Conservation (phyloP, 2,888 invertebrate genomes). For the Drosophila kanekoi region DNA sequence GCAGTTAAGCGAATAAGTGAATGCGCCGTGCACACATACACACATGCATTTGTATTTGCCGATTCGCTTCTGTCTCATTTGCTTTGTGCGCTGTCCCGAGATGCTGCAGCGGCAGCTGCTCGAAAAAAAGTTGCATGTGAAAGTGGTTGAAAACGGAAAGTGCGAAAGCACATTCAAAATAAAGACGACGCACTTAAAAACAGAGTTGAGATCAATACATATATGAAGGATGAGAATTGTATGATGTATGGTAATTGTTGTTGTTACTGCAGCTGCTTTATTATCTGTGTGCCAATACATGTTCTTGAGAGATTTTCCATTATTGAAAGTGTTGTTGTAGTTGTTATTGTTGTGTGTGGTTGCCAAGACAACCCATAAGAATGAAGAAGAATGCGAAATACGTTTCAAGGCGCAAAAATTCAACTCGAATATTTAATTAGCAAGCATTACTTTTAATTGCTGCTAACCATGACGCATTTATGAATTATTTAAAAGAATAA, state of each 20-base stretch:
- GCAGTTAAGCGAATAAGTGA: constrained; percentile 21
- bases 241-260: constrained; percentile 23
- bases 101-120: constrained; percentile 52
- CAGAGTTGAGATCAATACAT: neutral
- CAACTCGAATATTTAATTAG: constrained; percentile 13
- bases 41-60: constrained; percentile 1
- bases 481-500: neutral
- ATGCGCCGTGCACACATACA: neutral
- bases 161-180: constrained; percentile 35
- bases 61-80: constrained; percentile 11
- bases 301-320: constrained; percentile 20
- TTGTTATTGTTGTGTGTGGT: constrained; percentile 5
- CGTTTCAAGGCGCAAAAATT: constrained; percentile 5
- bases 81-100: constrained; percentile 25
- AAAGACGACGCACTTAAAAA: neutral
- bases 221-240: constrained; percentile 24
- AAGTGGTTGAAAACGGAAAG: constrained; percentile 51
- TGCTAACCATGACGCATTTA: constrained; percentile 13
- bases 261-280: constrained; percentile 14
- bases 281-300: too few relatives aligned
- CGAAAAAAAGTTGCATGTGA: constrained; percentile 20
- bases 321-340: constrained; percentile 7
- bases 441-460: constrained; percentile 1
- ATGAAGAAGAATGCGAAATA: neutral
- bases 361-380: constrained; percentile 9